Evolutionary conservation across 1,140 invertebrate species (phyloP).

Genomic region (Thaumatotibia leucotreta): DNA sequence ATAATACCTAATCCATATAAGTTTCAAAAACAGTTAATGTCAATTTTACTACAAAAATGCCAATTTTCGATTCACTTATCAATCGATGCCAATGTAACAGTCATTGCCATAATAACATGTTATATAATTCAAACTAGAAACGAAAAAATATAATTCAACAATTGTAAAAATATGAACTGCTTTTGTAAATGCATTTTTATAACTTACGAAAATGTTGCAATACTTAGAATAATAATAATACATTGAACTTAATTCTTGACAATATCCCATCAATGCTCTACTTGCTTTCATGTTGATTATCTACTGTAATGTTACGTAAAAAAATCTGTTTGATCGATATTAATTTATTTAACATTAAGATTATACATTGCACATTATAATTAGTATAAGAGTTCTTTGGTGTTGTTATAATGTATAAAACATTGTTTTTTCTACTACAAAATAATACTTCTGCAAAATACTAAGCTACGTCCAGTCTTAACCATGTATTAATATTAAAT

Average conservation of each 20-base stretch:
- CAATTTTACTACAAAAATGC: not conserved
- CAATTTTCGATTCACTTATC: not conserved
- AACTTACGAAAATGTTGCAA: not conserved
- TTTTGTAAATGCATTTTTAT: not conserved
- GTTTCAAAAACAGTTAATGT: not conserved
- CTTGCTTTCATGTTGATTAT: not conserved
- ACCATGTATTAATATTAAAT: not conserved
- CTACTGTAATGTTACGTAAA: not conserved
- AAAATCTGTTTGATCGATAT: not conserved
- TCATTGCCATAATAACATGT: not conserved
- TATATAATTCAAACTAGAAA: not conserved
- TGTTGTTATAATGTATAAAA: slow-evolving; percentile 1
- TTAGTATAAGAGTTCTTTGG: slow-evolving; percentile 3
- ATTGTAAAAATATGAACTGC: slow-evolving; percentile 6
- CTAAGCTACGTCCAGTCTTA: slow-evolving; percentile 6
- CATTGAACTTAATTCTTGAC: not conserved
- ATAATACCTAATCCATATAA: not conserved
- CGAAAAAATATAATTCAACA: not conserved
- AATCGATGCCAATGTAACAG: not conserved
- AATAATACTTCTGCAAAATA: slow-evolving; percentile 7
- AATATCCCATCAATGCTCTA: not conserved
- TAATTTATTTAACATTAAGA: slow-evolving; percentile 3
- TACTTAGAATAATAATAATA: not conserved
- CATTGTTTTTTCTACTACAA: not conserved
- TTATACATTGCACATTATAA: slow-evolving; percentile 1